A percentile compares a stretch with the other conserved stretches of the same genome.
These are phyloP conservation scores for Cololabis saira DNA, from an alignment of 2,113 vertebrate species.

Conservation along the genomic window DNA sequence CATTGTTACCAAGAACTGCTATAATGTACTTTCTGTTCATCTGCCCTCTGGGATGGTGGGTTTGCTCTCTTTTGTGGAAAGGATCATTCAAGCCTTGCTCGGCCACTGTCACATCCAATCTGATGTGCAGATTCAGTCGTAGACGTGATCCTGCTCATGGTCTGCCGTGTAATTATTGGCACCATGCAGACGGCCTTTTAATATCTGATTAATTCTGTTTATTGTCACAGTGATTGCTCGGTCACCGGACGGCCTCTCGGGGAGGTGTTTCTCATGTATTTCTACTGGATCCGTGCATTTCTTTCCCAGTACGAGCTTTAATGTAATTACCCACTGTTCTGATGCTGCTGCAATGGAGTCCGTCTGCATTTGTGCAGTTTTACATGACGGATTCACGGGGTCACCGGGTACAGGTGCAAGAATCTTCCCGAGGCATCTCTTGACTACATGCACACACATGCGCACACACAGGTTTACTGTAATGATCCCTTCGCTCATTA, in stretches of 20 bases:
- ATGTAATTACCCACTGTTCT: no score
- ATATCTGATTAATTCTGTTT: slow-evolving; percentile 16
- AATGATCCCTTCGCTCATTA: slow-evolving; percentile 68
- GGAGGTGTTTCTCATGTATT: no score
- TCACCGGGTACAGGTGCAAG: slow-evolving; percentile 30
- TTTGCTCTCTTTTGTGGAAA: slow-evolving; percentile 34
- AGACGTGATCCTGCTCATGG: slow-evolving; percentile 30
- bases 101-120: slow-evolving; percentile 43
- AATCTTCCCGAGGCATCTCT: slow-evolving; percentile 19
- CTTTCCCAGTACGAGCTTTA: no score
- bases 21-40: slow-evolving; percentile 29
- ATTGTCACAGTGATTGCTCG: no score
- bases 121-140: slow-evolving; percentile 18
- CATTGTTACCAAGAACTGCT: background rate
- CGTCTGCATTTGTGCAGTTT: no score
- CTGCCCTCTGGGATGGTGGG: slow-evolving; percentile 15
- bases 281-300: no score
- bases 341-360: no score
- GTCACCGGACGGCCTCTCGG: no score
- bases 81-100: slow-evolving; percentile 23
- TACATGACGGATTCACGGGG: background rate
- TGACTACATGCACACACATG: background rate
- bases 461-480: background rate
- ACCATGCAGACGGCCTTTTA: background rate
- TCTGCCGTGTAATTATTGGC: slow-evolving; percentile 6